Evolutionary conservation across 2,888 invertebrate genomes (phyloP), one percentile per base, ranked within the genome.

Genomic region (Lasioglossum calceatum): DNA sequence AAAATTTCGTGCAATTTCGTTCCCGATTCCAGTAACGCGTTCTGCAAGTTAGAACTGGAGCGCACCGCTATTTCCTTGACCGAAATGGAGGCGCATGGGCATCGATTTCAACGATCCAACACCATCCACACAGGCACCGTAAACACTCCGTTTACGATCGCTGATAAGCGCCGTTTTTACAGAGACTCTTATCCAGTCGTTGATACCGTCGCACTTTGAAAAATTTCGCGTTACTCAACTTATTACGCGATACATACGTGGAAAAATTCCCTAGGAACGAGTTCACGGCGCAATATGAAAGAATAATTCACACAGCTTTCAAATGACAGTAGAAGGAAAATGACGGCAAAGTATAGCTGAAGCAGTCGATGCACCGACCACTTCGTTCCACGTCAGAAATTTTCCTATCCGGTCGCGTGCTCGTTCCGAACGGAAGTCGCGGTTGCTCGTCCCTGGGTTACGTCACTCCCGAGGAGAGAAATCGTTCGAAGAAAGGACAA

Each of bases 401-500:
- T 70, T 74, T 73, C 54, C 42, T 74, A 54, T 47, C 64, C 27
- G 42, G 16, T 19, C 54, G 74, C 14, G 74, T 54, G 54, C 50
- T 1, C n/a, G 27, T 32, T 47, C 14, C 32, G 16, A 77, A 12
- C 76, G 76, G 44, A 44, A 77, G 61, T 44, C 61, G 42, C 27
- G 61, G 27, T 61, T 23, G 19, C 7, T 32, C 27, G 27, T 61
- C 27, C 27, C 64, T 14, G 61, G 0, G 58, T 75, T 58, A 42
- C 76, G 76, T 61, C 76, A 61, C 42, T 42, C 47, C 8, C 58
- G n/a, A 47, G 23, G 42, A 50, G 47, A 74, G 77, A 73, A 77
- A 73, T 64, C 47, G 76, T 27, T 70, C 27, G 23, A 50, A 67
- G 36, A 67, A 36, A 64, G 42, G 47, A 73, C 77, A 67, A 79